phyloP scores from a whole-genome alignment of 2,113 vertebrate genomes.

The Saguinus midas region DNA sequence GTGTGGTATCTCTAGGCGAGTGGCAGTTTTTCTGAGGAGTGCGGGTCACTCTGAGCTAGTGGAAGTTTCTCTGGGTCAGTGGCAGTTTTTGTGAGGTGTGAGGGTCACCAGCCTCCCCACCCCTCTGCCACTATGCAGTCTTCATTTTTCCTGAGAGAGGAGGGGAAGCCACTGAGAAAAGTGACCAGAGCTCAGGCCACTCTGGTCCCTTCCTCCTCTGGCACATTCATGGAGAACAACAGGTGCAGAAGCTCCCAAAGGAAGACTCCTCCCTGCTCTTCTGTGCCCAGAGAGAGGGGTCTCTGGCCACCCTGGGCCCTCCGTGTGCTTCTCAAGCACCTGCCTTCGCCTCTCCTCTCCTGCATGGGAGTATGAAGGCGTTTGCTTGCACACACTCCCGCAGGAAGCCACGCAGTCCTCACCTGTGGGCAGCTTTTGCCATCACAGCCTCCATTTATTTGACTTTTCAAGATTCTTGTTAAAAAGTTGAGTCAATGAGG shows the following conservation, averaged over 20 bases:
- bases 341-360: background rate
- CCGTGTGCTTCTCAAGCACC: accelerated
- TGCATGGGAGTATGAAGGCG: background rate
- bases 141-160: background rate
- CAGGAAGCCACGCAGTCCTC: accelerated
- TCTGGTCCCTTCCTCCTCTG: background rate
- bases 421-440: accelerated
- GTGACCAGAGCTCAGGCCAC: too few relatives aligned
- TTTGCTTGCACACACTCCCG: background rate
- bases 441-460: background rate
- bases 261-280: background rate
- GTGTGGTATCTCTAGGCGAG: too few relatives aligned
- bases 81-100: background rate
- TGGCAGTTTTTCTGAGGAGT: too few relatives aligned
- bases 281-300: too few relatives aligned
- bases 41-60: background rate
- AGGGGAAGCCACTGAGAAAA: background rate
- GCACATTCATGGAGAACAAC: accelerated
- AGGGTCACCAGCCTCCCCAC: background rate
- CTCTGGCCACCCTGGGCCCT: background rate
- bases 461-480: background rate
- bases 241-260: background rate
- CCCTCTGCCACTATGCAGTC: background rate
- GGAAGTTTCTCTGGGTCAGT: background rate
- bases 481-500: background rate